phyloP scores from a whole-genome alignment of 1,140 invertebrate genomes.

The Drosophila mayri region DNA sequence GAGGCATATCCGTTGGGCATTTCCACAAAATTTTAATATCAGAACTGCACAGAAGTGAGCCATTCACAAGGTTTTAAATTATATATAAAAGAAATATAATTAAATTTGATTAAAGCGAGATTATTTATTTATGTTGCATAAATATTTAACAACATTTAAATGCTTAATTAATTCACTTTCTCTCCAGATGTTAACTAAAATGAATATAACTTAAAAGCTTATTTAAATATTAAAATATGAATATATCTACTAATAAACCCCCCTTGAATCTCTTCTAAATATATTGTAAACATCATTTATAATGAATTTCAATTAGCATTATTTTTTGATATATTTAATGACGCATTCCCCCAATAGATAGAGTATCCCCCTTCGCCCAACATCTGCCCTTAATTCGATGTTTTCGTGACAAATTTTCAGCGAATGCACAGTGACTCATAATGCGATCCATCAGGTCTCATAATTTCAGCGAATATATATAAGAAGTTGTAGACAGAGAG shows the following conservation, averaged over 20 bases:
- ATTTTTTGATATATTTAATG: background rate
- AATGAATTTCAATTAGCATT: background rate
- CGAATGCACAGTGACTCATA: slow-evolving; percentile 32
- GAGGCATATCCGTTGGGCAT: slow-evolving; percentile 2
- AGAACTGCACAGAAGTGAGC: too few species aligned
- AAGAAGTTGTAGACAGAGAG: slow-evolving; percentile 7
- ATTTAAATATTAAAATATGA: background rate
- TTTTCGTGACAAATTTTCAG: slow-evolving; percentile 36
- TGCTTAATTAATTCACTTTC: too few species aligned
- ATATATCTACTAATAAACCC: background rate
- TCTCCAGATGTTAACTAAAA: background rate
- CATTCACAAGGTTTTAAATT: background rate
- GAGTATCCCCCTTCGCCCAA: slow-evolving; percentile 11
- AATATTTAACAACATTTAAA: too few species aligned
- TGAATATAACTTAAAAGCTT: too few species aligned
- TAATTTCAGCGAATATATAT: slow-evolving; percentile 19
- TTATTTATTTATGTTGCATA: too few species aligned
- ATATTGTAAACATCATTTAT: background rate
- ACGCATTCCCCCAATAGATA: slow-evolving; percentile 16
- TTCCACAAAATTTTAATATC: slow-evolving; percentile 1
- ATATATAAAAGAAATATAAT: too few species aligned
- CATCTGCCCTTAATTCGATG: slow-evolving; percentile 8
- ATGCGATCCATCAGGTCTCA: slow-evolving; percentile 31
- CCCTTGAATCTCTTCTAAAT: background rate
- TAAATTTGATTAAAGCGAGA: background rate